phyloP scores from a whole-genome alignment of 2,888 invertebrate species.

The Graphium colonna region DNA sequence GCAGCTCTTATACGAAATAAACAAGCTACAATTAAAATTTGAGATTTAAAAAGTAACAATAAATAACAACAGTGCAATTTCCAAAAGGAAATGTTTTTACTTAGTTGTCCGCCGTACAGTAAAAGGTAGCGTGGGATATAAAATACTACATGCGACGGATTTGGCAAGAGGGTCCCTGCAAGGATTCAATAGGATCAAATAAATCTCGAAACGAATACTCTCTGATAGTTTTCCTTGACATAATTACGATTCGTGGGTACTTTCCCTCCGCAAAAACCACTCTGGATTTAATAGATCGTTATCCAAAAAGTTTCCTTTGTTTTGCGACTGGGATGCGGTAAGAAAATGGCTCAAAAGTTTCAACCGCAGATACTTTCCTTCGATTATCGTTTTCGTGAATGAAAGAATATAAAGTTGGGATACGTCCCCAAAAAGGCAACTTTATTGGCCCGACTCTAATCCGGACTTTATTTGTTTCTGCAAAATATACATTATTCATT shows the following conservation, averaged over 20 bases:
- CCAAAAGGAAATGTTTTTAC: too few species aligned
- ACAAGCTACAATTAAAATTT: too few species aligned
- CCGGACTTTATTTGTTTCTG: neutral
- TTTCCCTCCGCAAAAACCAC: slow-evolving; percentile 27
- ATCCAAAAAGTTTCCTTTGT: slow-evolving; percentile 31
- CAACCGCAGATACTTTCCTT: slow-evolving; percentile 19
- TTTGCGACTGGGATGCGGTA: slow-evolving; percentile 22
- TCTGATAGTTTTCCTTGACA: slow-evolving; percentile 45
- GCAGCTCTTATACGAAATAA: too few species aligned
- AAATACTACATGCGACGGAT: slow-evolving; percentile 8
- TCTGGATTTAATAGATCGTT: slow-evolving; percentile 32
- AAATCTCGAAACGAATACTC: slow-evolving; percentile 58
- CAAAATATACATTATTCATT: neutral
- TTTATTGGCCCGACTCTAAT: slow-evolving; percentile 7
- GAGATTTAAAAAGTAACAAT: too few species aligned
- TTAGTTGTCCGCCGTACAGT: slow-evolving; percentile 11
- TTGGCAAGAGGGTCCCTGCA: slow-evolving; percentile 24
- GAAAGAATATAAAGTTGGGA: slow-evolving; percentile 14
- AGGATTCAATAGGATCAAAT: slow-evolving; percentile 58
- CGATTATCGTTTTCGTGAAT: slow-evolving; percentile 21
- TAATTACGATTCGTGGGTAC: slow-evolving; percentile 48
- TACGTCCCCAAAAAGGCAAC: slow-evolving; percentile 28
- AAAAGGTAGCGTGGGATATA: slow-evolving; percentile 1
- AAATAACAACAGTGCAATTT: too few species aligned
- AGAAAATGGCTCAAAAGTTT: slow-evolving; percentile 21